Conservation (phyloP, 2,113 vertebrate genomes). For the Spheniscus mendiculus region DNA sequence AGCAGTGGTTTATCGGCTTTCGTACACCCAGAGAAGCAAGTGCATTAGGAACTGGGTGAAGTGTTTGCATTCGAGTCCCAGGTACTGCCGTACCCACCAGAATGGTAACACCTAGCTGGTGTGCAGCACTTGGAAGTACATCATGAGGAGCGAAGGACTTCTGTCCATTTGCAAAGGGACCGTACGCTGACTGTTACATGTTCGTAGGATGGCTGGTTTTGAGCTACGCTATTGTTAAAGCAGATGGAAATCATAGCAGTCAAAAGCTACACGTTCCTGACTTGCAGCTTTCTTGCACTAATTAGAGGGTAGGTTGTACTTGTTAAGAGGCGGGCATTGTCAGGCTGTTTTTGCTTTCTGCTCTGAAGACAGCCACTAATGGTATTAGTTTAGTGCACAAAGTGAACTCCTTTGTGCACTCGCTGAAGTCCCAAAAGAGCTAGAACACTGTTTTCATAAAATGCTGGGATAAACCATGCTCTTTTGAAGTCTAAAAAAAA, state of each 20-base stretch:
- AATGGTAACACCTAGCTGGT: not conserved
- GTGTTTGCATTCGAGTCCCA: not conserved
- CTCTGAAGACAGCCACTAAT: conserved; percentile 11
- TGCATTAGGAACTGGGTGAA: not conserved
- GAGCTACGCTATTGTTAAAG: not conserved
- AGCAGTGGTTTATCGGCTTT: not conserved
- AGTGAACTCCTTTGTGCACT: not conserved
- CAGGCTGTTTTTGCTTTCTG: conserved; percentile 6
- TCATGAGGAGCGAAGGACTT: not conserved
- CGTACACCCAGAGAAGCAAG: not conserved
- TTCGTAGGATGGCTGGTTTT: not conserved
- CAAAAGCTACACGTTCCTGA: not conserved
- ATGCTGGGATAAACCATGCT: conserved; percentile 13
- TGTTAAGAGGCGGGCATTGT: not conserved
- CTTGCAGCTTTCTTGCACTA: not conserved
- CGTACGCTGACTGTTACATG: not conserved
- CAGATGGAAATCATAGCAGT: not conserved
- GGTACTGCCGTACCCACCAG: not conserved
- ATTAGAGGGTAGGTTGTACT: not conserved
- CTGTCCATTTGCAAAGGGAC: not conserved
- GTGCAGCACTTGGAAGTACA: not conserved
- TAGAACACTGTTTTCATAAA: conserved; percentile 33
- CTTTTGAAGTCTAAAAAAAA: not conserved
- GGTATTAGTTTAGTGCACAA: not conserved
- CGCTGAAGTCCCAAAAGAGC: conserved; percentile 18